Base-by-base conservation (phyloP, 2,797 vertebrate species). In the Coendou prehensilis region DNA sequence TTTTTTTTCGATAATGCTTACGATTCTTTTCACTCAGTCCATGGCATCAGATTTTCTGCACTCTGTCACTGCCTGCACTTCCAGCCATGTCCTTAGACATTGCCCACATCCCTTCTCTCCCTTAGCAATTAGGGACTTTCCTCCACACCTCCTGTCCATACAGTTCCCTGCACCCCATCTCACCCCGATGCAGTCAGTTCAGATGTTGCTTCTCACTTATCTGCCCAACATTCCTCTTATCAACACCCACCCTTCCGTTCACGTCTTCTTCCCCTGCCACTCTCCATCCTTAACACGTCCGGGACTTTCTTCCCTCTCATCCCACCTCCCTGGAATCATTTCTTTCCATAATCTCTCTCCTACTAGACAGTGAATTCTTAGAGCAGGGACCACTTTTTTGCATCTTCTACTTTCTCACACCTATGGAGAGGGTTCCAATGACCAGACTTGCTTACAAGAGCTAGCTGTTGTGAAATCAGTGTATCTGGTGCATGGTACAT, bases 401-500 rank as follows among this genome's bases (percentile, higher is more conserved):
- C n/a, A 79, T 56, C 37, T 52, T 28, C 52, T 80, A 37, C 59
- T 30, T 56, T 64, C 63, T 91, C 28, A 71, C 47, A 33, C 28
- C 14, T 17, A 26, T 14, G 30, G 56, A 5, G 92, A 94, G 57
- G 67, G 45, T 41, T 93, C 81, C 26, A 8, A 57, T 85, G 61
- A 73, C 61, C 75, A 69, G 71, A 80, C 78, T 67, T 91, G 67
- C 78, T 97, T 75, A 50, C 69, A 84, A 73, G 91, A 95, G 87
- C 69, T 14, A 81, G 83, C 50, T 57, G 10, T 71, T 75, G 14
- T 80, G 78, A 93, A 83, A 17, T 22, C 57, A 5, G 17, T 10
- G 1, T 20, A 50, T 47, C 28, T 80, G 18, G 63, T 63, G 11
- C 1, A 0, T 37, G 7, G 9, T 18, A 26, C 33, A 30, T 5